Conservation (phyloP, 2,888 invertebrate species). For the Dicyrtoma fusca region DNA sequence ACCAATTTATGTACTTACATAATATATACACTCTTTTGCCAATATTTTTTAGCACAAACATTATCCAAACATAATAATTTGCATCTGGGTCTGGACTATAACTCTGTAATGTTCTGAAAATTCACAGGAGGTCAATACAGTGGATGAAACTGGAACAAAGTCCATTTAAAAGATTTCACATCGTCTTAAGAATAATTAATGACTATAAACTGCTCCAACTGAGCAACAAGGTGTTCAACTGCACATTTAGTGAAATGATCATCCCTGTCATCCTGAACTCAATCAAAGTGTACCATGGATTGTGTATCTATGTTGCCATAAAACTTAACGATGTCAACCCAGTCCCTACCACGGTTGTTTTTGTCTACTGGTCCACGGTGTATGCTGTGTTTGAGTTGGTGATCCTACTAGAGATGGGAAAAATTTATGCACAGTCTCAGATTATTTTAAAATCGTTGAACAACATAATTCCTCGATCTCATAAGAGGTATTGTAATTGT, state of each 20-base stretch:
- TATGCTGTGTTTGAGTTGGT: background rate
- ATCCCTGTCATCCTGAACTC: background rate
- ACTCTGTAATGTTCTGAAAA: too few relatives aligned
- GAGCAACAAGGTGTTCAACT: background rate
- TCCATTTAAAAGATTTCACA: background rate
- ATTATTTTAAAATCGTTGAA: background rate
- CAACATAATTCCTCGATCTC: background rate
- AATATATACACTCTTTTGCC: too few relatives aligned
- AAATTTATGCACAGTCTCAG: background rate
- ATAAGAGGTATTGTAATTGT: background rate
- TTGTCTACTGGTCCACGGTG: background rate
- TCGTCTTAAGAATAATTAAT: background rate
- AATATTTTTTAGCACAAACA: too few relatives aligned
- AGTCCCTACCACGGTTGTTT: background rate
- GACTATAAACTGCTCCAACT: background rate
- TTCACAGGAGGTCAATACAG: background rate
- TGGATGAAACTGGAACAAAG: background rate
- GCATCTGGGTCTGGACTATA: too few relatives aligned
- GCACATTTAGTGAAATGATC: background rate
- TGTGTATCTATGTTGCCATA: background rate
- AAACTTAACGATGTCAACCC: conserved; percentile 3
- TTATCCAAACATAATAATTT: too few relatives aligned
- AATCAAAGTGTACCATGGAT: background rate
- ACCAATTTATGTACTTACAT: too few relatives aligned
- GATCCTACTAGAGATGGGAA: background rate